Conservation (phyloP, 2,113 vertebrate genomes). For the Anas platyrhynchos region DNA sequence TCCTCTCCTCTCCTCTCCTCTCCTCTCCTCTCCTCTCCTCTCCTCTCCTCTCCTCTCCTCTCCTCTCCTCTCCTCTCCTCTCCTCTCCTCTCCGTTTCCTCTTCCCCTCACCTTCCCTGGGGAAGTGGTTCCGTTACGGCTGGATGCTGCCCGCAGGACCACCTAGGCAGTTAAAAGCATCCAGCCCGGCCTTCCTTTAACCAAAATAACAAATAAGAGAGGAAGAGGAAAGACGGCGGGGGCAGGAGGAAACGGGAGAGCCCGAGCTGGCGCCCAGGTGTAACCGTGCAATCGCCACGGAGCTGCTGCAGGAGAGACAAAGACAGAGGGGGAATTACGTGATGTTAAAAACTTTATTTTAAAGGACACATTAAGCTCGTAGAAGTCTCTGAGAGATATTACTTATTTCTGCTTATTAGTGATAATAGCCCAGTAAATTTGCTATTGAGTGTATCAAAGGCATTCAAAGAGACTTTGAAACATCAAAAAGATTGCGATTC, state of each 20-base stretch:
- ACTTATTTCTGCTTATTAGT: conserved; percentile 70
- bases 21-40: rapidly evolving
- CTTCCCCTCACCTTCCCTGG: no score
- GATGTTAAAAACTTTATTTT: conserved; percentile 57
- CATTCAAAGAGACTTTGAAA: conserved; percentile 62
- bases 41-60: rapidly evolving
- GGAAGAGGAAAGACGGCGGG: not conserved
- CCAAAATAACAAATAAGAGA: not conserved
- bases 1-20: no score
- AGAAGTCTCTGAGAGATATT: conserved; percentile 54
- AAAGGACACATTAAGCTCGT: conserved; percentile 44
- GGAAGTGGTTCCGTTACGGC: not conserved
- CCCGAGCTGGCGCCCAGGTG: not conserved
- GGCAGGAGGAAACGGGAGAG: not conserved
- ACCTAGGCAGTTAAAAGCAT: not conserved
- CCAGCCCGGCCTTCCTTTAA: not conserved
- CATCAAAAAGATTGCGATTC: conserved; percentile 64
- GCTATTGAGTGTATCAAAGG: conserved; percentile 64
- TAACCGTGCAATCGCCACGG: not conserved
- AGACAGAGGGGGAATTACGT: not conserved
- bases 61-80: rapidly evolving
- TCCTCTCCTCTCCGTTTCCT: rapidly evolving
- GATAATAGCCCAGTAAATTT: conserved; percentile 66
- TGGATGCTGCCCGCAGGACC: not conserved
- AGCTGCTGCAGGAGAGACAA: conserved; percentile 23